Evolutionary conservation across 2,888 invertebrate species (phyloP).

Genomic region (Platypus cylindrus): DNA sequence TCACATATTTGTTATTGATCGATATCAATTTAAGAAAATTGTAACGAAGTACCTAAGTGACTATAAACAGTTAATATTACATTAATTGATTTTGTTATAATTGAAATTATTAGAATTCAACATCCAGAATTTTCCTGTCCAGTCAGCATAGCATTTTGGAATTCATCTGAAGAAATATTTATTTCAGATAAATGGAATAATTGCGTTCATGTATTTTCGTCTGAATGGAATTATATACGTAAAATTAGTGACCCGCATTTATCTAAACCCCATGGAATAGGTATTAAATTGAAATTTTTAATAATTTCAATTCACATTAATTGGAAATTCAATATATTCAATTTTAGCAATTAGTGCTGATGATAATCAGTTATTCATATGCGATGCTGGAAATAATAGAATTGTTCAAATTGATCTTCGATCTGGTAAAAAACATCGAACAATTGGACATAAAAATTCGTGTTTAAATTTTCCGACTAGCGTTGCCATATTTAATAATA

Average conservation of each 20-base stretch:
- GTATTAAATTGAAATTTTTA: slow-evolving; percentile 31
- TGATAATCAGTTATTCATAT: slow-evolving; percentile 49
- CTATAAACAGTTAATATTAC: not conserved
- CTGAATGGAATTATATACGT: slow-evolving; percentile 45
- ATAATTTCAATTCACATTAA: not conserved
- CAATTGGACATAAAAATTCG: slow-evolving; percentile 29
- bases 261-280: slow-evolving; percentile 62
- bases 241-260: slow-evolving; percentile 51
- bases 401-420: slow-evolving; percentile 40
- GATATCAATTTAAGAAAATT: slow-evolving; percentile 1
- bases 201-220: slow-evolving; percentile 55
- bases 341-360: slow-evolving; percentile 10
- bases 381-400: slow-evolving; percentile 68
- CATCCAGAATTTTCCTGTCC: slow-evolving; percentile 49
- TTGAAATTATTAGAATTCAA: slow-evolving; percentile 31
- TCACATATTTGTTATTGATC: slow-evolving; percentile 25
- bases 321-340: not conserved
- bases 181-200: slow-evolving; percentile 57
- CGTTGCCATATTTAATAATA: slow-evolving; percentile 46
- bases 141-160: slow-evolving; percentile 47
- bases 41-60: not conserved
- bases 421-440: slow-evolving; percentile 18
- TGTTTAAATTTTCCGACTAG: slow-evolving; percentile 59
- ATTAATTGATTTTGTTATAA: not conserved
- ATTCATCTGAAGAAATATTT: slow-evolving; percentile 43